Base-by-base conservation (phyloP, 1,140 invertebrate species). In the Drosophila rufa region DNA sequence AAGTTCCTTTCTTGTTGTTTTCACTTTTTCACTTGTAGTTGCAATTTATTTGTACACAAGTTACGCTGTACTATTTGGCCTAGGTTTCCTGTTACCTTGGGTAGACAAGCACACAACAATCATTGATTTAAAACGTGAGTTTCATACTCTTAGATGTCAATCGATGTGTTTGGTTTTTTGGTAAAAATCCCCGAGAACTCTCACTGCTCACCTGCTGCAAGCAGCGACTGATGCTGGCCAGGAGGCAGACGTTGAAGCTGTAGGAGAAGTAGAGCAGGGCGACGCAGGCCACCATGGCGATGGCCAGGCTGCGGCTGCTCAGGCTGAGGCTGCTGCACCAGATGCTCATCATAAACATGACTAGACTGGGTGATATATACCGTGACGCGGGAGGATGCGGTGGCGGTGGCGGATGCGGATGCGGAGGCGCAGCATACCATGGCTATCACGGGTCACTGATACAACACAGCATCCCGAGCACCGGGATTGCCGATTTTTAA, bases 161-260 rank as follows among this genome's bases (percentile, higher is more conserved):
- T 56, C 53, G 19, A 55, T 55, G 53, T 55, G 33, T 55, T 55
- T 53, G 50, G n/a, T 7, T 12, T 17, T 27, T 14, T 15, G 25
- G 27, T 33, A 33, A n/a, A 50, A n/a, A 7, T 14, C 17, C 27
- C 27, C 5, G n/a, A 33, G 50, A 9, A 12, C 2, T 7, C 12
- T 3, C 91, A 93, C 92, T 27, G 27, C 27, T 93, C 82, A 94
- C 93, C 92, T 93, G 94, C 80, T 92, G 83, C 30, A 92, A 70
- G 7, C 80, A 91, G 36, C 86, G 91, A 62, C 85, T 83, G 53
- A 95, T 92, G 83, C 94, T 94, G 38, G 93, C 92, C 22, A 95
- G 91, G 30, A 95, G 78, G 80, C 94, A 95, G 38, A 94, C 94
- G 77, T 95, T 95, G 81, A 94, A 94, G 55, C 93, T 93, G 75